Base-by-base conservation (phyloP, 2,888 invertebrate species). In the Harmothoe impar region DNA sequence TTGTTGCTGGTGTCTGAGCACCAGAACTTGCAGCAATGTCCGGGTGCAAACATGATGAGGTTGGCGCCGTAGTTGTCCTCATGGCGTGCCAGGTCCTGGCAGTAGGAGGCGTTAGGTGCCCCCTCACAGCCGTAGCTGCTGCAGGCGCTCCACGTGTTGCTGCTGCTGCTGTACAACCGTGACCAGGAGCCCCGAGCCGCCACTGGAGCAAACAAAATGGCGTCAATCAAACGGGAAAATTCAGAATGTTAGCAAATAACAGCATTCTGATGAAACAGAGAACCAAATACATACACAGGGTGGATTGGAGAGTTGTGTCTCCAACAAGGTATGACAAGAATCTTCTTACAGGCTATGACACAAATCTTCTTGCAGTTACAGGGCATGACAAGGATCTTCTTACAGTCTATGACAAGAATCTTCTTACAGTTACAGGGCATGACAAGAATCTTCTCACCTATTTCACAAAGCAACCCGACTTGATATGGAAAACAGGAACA, bases 31-130 rank as follows among this genome's bases (percentile, higher is more conserved):
- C 84, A 84, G 84, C 84, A 84, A 20, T 84, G 84, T 3, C 51
- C 29, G 0, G 35, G 84, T 15, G 5, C 33, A 35, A 33, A 84
- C 25, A 84, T 23, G 3, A 84, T 20, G 1, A 84, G 12, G 33
- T 84, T 84, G 84, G 84, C 84, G n/a, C 84, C 84, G 23, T 35
- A 43, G 20, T 84, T n/a, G 17, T 33, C 43, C 10, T 84, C 84
- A 51, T 84, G 84, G 17, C 84, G 84, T 1, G 84, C 84, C 84
- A 84, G 43, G 84, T 84, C 33, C 84, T 84, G 84, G 33, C 84
- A 84, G 84, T 84, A 84, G 43, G 84, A 20, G 23, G 33, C 10
- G 23, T 84, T 43, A n/a, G 84, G 43, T 3, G 23, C 43, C 1
- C 84, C 43, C 43, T 35, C 84, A 84, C 84, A 84, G 1, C 84